Evolutionary conservation across 2,797 vertebrate genomes (phyloP).

Genomic region (Furcifer pardalis): DNA sequence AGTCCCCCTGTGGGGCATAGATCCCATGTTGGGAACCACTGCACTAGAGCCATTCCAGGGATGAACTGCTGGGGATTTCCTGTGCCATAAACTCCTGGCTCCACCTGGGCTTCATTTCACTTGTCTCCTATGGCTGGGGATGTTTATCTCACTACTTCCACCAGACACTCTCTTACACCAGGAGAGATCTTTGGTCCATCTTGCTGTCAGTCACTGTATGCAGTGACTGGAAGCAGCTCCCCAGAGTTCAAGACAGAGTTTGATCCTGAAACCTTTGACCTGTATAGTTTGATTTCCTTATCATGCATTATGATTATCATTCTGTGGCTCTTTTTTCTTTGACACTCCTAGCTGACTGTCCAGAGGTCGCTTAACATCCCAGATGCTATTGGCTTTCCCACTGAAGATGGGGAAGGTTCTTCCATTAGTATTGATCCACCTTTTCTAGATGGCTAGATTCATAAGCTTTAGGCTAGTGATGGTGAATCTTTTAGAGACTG

Average conservation of each 20-base stretch:
- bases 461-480: too few relatives aligned
- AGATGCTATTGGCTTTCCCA: too few relatives aligned
- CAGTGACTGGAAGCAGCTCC: background rate
- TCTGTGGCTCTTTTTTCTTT: background rate
- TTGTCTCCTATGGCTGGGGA: background rate
- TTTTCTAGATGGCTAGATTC: too few relatives aligned
- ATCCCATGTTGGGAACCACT: too few relatives aligned
- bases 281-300: background rate
- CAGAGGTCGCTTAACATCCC: too few relatives aligned
- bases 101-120: background rate
- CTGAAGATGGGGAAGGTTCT: too few relatives aligned
- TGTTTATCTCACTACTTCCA: background rate
- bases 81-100: background rate
- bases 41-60: background rate
- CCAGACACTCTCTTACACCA: background rate
- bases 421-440: too few relatives aligned
- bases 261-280: background rate
- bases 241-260: background rate
- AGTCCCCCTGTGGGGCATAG: too few relatives aligned
- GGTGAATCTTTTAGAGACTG: too few relatives aligned
- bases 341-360: background rate
- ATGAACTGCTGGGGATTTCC: background rate
- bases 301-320: too few relatives aligned
- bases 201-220: background rate
- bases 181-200: background rate